Evolutionary conservation across 2,113 vertebrate genomes (phyloP), one percentile per base, ranked within the genome.

Genomic region (Oryzias woworae): DNA sequence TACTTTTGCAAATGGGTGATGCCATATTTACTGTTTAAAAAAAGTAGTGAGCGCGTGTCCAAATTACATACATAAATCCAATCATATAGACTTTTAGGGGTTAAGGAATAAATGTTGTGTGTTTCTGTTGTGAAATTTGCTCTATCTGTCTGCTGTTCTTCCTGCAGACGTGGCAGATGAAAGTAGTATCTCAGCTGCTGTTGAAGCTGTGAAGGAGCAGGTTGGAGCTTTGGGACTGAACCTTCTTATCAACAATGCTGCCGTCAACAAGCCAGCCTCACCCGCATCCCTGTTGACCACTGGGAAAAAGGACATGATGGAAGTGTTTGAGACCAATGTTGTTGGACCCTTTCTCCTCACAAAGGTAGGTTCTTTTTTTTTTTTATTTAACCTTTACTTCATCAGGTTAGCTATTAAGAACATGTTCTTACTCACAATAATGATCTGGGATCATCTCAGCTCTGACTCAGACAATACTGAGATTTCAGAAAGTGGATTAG

Each of bases 211-310:
- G 59, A 51, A 36, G 5, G 6, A n/a, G 20, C 15, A 43, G 7
- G 14, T 50, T 2, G 59, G 59, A 2, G 1, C 48, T 2, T 15
- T 1, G 23, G 48, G 48, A 15, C 14, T 51, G 16, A 51, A 62
- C 16, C 18, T 61, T 7, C 58, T 61, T 3, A 61, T 61, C 28
- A 61, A 61, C 20, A 61, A 61, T 5, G 58, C 58, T 50, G 58
- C 20, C 2, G 22, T 61, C 28, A 61, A 61, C 47, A 61, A 49
- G 23, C 58, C 58, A 10, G 20, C 14, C 1, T 0, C 47, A 6
- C 47, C 47, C 5, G 58, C 3, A 23, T 20, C 58, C 15, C 4
- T 61, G 18, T 1, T 8, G 31, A 15, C 3, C 47, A 50, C 28
- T 14, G 24, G 31, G 2, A 61, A 61, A 14, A 22, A 23, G 28